Evolutionary conservation across 2,113 vertebrate species (phyloP), one percentile per base, ranked within the genome.

Genomic region (Garra rufa): DNA sequence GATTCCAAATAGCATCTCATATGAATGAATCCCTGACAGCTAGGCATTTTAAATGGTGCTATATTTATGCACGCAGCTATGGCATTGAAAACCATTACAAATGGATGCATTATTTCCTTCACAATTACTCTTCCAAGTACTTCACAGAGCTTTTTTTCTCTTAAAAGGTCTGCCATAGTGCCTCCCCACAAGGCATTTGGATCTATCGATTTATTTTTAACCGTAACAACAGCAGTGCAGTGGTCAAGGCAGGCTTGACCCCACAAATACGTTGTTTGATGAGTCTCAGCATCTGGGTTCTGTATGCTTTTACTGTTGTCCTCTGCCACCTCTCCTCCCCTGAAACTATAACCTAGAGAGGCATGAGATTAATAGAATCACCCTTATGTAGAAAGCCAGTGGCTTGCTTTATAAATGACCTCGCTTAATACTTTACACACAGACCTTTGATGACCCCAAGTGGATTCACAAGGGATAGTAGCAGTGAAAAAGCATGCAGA

Each of bases 201-300:
- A 24, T n/a, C 34, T 41, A 24, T 41, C n/a, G 2, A 77, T 41
- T 10, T 4, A 13, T 74, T 41, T 30, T 73, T 75, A n/a, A 26
- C 3, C 9, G 10, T n/a, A 24, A 59, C 34, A 59, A 28, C 9
- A 63, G 48, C n/a, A 11, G 48, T 7, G 14, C 34, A 83, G 26
- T 76, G 57, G 59, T 76, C 41, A 76, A 83, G 6, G 24, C 21
- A 67, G 26, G 3, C 78, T 43, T 67, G 78, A 81, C 17, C 78
- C 43, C 1, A 10, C 24, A 38, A 46, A 75, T 30, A 21, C 5
- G n/a, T 41, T 14, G 15, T 1, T 26, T 28, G 26, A 48, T 19
- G n/a, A 30, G 9, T 38, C 73, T 0, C 19, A 50, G 17, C 73
- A 76, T 65, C 43, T 63, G 41, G 48, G 28, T 76, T 63, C 71